Percentiles rank a stretch among this genome's conserved stretches.
These are phyloP conservation scores for Procavia capensis DNA, from an alignment of 2,113 vertebrate species.

Conservation along the genomic window DNA sequence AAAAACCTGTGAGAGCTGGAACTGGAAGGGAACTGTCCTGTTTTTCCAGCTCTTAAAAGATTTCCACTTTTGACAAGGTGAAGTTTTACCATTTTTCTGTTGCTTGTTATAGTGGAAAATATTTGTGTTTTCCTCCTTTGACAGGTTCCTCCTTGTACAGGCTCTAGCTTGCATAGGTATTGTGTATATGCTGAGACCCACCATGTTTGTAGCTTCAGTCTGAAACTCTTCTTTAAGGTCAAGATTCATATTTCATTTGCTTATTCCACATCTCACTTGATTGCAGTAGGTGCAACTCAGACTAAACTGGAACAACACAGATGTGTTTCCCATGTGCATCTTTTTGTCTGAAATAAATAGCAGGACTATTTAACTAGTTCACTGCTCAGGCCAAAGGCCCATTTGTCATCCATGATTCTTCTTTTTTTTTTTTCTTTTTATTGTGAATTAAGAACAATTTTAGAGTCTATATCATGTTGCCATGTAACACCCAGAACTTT, in stretches of 20 bases:
- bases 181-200: background rate
- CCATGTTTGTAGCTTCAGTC: conserved; percentile 5
- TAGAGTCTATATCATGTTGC: too few relatives aligned
- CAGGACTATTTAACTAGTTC: background rate
- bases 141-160: too few relatives aligned
- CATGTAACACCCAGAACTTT: too few relatives aligned
- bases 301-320: conserved; percentile 2
- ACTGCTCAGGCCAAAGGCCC: background rate
- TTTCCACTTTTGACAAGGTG: background rate
- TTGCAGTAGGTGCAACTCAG: background rate
- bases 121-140: too few relatives aligned
- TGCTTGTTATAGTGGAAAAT: too few relatives aligned
- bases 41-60: background rate
- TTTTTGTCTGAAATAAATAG: conserved; percentile 35
- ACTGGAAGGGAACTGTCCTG: background rate
- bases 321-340: background rate
- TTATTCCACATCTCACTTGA: conserved; percentile 7
- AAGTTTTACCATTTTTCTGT: too few relatives aligned
- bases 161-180: too few relatives aligned
- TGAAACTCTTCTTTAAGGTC: background rate
- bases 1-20: background rate
- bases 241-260: background rate
- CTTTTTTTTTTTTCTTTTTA: conserved; percentile 51
- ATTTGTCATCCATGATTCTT: background rate
- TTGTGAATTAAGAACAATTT: too few relatives aligned